phyloP scores from a whole-genome alignment of 2,797 vertebrate species.

The Oreochromis mossambicus region DNA sequence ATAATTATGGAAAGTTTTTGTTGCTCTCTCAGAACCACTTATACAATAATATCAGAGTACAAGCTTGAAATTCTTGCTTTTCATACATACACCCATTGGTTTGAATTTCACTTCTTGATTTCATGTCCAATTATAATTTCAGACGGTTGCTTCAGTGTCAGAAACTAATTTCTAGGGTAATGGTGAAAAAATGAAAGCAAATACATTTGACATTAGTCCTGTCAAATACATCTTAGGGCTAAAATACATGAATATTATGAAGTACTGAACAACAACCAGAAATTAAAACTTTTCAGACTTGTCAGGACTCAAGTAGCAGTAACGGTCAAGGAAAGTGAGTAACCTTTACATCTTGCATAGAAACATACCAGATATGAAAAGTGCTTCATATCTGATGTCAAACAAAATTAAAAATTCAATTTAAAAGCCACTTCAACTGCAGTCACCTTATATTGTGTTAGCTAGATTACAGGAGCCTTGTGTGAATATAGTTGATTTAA shows the following conservation, averaged over 20 bases:
- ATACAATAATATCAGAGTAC: neutral
- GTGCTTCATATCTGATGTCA: neutral
- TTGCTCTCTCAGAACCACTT: neutral
- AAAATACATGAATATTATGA: conserved; percentile 5
- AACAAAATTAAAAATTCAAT: neutral
- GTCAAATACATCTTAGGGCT: neutral
- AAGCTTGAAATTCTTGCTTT: neutral
- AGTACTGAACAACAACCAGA: neutral
- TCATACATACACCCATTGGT: neutral
- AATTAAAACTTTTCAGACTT: neutral
- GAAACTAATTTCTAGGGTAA: neutral
- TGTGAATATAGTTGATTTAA: neutral
- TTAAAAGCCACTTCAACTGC: neutral
- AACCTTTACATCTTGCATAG: neutral
- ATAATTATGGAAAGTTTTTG: neutral
- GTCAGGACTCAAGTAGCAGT: neutral
- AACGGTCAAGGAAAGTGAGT: neutral
- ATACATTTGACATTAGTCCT: conserved; percentile 9
- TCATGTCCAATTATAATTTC: neutral
- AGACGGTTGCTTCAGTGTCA: neutral
- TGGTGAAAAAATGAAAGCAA: neutral
- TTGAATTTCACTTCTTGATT: neutral
- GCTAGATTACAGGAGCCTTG: neutral
- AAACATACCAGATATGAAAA: neutral
- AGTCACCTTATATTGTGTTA: neutral